Base-by-base conservation (phyloP, 2,797 vertebrate genomes). In the Silurus aristotelis region DNA sequence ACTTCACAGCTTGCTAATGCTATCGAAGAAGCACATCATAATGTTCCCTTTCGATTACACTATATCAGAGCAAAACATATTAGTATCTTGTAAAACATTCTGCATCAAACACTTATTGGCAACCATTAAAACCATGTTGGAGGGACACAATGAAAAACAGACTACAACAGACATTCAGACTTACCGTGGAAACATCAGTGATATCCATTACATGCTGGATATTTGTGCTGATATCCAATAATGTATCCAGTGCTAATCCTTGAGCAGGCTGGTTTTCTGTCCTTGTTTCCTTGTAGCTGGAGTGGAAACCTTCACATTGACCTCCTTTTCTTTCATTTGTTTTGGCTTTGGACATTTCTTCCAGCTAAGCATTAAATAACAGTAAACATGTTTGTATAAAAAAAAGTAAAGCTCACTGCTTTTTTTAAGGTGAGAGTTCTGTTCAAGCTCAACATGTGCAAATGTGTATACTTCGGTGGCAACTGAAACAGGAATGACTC, bases 131-230 rank as follows among this genome's bases (percentile, higher is more conserved):
- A 56, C 31, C 19, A 31, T 25, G 58, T 0, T 52, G 17, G 19
- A 60, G 25, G 22, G 22, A 63, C 19, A n/a, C n/a, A 60, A 6
- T 9, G 17, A 66, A 2, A 8, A 25, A 15, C 25, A 80, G 48
- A 55, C 25, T 20, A 52, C 8, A 67, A 81, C 9, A 55, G n/a
- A 5, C 15, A 31, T 31, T 48, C 12, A 89, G 88, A 94, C 94
- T 94, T 89, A 95, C 94, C 79, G 92, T 90, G 78, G 92, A 90
- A 48, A 91, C 87, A 87, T 87, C 84, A 20, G 91, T 91, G 83
- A 43, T 89, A 75, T 94, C 92, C 89, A 93, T 90, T 85, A 90
- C 64, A 52, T 80, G 82, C 66, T 93, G 93, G 84, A 93, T 87
- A 56, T 91, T 91, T 76, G 87, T 90, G 64, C 92, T 86, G 68